These are phyloP conservation scores for Pollachius pollachius DNA, from an alignment of 2,113 vertebrate species.

Conservation along the genomic window DNA sequence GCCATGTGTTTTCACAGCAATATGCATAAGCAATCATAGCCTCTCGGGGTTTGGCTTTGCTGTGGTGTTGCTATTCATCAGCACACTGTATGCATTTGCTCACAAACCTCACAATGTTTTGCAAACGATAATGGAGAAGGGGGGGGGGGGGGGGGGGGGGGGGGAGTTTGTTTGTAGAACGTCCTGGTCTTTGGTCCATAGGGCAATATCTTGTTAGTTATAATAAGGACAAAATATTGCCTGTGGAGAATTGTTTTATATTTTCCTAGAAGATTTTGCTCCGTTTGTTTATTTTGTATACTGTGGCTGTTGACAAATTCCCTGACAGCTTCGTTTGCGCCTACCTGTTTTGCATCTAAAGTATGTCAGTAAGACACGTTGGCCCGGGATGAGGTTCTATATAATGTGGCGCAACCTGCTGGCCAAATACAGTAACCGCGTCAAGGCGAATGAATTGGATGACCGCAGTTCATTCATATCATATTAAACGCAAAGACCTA, in stretches of 20 bases:
- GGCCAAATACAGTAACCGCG: slow-evolving; percentile 44
- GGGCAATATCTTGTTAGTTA: neutral
- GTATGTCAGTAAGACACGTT: slow-evolving; percentile 9
- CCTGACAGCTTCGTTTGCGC: neutral
- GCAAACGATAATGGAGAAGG: neutral
- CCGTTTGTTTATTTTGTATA: too few species aligned
- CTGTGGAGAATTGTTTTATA: neutral
- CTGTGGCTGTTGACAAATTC: neutral
- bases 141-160: too few species aligned
- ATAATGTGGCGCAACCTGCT: slow-evolving; percentile 70
- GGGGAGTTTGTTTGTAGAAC: neutral
- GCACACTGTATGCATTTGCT: neutral
- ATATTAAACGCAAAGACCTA: slow-evolving; percentile 15
- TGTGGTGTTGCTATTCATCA: slow-evolving; percentile 29
- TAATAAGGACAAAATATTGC: slow-evolving; percentile 12
- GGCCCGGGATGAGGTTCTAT: slow-evolving; percentile 31
- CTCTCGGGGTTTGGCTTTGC: slow-evolving; percentile 25
- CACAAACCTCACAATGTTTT: slow-evolving; percentile 7
- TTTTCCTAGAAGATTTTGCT: neutral
- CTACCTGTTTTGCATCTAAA: neutral
- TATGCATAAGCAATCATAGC: slow-evolving; percentile 46
- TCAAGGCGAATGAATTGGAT: slow-evolving; percentile 1
- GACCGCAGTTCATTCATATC: slow-evolving; percentile 45
- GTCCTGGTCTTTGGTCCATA: too few species aligned
- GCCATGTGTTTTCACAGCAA: slow-evolving; percentile 38